These are phyloP conservation scores for Rhyzopertha dominica DNA, from an alignment of 1,140 invertebrate genomes.

Conservation along the genomic window DNA sequence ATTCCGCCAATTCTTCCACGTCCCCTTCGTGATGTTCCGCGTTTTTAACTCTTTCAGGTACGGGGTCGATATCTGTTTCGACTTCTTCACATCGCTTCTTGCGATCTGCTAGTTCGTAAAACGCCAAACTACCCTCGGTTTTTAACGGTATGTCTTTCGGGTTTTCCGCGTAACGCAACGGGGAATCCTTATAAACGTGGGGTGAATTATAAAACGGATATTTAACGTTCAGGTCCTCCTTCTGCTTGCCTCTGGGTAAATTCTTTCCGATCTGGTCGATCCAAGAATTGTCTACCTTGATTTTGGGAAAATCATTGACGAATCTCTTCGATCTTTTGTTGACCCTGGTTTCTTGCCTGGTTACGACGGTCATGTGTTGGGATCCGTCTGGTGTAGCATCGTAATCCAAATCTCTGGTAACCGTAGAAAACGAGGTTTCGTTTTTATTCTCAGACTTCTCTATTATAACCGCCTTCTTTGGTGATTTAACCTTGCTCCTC, in stretches of 20 bases:
- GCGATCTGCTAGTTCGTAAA: conserved; percentile 52
- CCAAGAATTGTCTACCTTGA: conserved; percentile 19
- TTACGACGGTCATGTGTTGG: too few relatives aligned
- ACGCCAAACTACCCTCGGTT: conserved; percentile 51
- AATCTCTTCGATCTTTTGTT: conserved; percentile 15
- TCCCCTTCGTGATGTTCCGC: conserved; percentile 39
- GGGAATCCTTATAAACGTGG: conserved; percentile 49
- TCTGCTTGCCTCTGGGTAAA: conserved; percentile 5
- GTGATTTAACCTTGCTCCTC: conserved; percentile 9
- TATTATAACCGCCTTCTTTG: conserved; percentile 7
- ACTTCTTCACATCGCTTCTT: conserved; percentile 50
- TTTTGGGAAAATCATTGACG: conserved; percentile 19
- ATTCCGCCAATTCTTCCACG: conserved; percentile 28
- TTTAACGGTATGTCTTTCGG: conserved; percentile 53
- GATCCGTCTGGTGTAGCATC: too few relatives aligned
- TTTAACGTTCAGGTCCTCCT: conserved; percentile 21
- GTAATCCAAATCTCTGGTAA: too few relatives aligned
- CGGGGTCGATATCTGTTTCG: conserved; percentile 48
- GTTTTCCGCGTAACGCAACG: conserved; percentile 56
- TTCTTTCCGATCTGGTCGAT: conserved; percentile 17
- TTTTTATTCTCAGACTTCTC: too few relatives aligned
- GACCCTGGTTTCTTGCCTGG: neutral
- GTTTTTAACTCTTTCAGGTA: conserved; percentile 51
- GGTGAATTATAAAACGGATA: conserved; percentile 37
- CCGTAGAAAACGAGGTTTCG: too few relatives aligned